These are phyloP conservation scores for Heterochromis multidens DNA, from an alignment of 2,113 vertebrate species.

Conservation along the genomic window DNA sequence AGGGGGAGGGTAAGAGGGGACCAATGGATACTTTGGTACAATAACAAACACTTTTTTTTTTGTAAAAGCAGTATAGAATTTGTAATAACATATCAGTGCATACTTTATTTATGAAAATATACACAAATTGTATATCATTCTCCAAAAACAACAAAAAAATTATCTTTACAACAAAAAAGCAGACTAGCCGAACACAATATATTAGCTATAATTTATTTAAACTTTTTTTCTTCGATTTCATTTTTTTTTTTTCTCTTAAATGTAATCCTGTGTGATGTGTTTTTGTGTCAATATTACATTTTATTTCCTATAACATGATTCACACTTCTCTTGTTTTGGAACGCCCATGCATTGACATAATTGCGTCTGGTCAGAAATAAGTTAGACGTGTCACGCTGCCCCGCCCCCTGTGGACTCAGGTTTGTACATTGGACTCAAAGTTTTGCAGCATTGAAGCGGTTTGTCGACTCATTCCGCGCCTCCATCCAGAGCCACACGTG, in stretches of 20 bases:
- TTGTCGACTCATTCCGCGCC: conserved; percentile 27
- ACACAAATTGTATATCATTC: conserved; percentile 94
- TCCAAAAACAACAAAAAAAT: conserved; percentile 80
- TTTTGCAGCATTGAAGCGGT: conserved; percentile 82
- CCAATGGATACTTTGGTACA: conserved; percentile 91
- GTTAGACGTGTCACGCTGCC: conserved; percentile 79
- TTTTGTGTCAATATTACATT: conserved; percentile 81
- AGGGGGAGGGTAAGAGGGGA: conserved; percentile 77
- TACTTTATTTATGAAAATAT: conserved; percentile 97
- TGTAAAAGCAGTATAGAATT: conserved; percentile 93
- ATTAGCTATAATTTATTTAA: conserved; percentile 86
- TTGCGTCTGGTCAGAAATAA: conserved; percentile 83
- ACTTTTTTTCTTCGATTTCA: conserved; percentile 71
- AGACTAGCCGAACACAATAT: conserved; percentile 94
- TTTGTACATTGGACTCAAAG: conserved; percentile 63
- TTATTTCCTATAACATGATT: conserved; percentile 78
- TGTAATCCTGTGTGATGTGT: conserved; percentile 79
- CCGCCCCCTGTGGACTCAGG: conserved; percentile 31
- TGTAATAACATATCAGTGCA: conserved; percentile 95
- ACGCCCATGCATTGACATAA: conserved; percentile 82
- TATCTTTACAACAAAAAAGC: conserved; percentile 84
- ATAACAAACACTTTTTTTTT: conserved; percentile 88
- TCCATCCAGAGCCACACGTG: conserved; percentile 58
- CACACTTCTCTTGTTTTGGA: conserved; percentile 72
- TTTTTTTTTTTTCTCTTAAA: conserved; percentile 55